Percentiles rank a stretch among this genome's conserved stretches.
Conservation (phyloP, 2,113 vertebrate genomes). For the Irena cyanogastra region DNA sequence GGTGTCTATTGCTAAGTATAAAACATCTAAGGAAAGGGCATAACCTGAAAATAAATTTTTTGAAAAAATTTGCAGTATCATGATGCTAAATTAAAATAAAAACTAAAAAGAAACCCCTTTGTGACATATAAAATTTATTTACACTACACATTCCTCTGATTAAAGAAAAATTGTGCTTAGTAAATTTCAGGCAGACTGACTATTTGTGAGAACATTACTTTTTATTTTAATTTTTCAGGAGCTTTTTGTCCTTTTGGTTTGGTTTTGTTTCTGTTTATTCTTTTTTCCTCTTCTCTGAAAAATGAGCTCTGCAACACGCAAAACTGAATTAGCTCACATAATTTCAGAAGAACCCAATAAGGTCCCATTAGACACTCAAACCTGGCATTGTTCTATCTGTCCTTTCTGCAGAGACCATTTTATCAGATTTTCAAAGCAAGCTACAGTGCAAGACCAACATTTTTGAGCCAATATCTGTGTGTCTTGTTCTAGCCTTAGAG, state of each 20-base stretch:
- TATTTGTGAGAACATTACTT: not conserved
- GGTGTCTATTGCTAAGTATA: not conserved
- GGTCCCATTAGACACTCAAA: not conserved
- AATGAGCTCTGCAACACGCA: not conserved
- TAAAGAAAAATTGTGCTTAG: not conserved
- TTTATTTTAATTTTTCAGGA: not conserved
- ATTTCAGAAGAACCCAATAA: not conserved
- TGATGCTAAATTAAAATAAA: not conserved
- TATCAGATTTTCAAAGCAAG: not conserved
- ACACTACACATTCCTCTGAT: not conserved
- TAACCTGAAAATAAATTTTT: not conserved
- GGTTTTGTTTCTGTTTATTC: not conserved
- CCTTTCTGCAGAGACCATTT: not conserved
- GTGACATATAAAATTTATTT: not conserved
- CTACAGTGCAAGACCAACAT: accelerated
- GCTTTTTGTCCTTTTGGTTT: not conserved
- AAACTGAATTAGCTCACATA: not conserved
- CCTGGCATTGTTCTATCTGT: not conserved
- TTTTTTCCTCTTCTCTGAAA: not conserved
- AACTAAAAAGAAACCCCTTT: not conserved
- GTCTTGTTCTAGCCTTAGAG: not conserved
- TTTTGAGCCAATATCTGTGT: not conserved
- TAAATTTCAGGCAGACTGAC: not conserved
- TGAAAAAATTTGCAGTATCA: not conserved
- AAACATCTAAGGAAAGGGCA: not conserved